Percentiles rank a stretch among this genome's conserved stretches.
phyloP scores from a whole-genome alignment of 2,113 vertebrate genomes.

The Chascanopsetta lugubris region DNA sequence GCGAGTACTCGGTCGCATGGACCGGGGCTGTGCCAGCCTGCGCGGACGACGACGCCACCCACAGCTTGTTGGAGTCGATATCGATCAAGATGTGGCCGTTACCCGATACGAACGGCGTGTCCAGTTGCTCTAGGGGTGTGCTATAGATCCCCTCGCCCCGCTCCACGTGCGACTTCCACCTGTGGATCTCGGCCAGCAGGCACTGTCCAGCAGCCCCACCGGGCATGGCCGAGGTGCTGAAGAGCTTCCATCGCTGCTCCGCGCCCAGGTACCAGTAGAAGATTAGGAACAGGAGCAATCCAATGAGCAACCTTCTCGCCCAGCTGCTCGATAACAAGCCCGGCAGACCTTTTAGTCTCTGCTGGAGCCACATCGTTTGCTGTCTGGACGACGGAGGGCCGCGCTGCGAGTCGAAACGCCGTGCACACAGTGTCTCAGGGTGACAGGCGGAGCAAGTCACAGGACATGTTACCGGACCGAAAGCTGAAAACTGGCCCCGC shows the following conservation, averaged over 20 bases:
- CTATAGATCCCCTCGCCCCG: constrained; percentile 76
- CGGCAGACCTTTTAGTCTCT: constrained; percentile 92
- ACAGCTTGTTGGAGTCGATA: constrained; percentile 85
- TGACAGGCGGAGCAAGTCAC: constrained; percentile 7
- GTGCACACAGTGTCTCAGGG: neutral
- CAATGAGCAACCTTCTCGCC: constrained; percentile 87
- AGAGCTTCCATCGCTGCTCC: constrained; percentile 75
- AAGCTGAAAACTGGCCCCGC: neutral
- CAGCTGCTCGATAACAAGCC: constrained; percentile 95
- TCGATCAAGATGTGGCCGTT: constrained; percentile 91
- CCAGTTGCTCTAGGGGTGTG: constrained; percentile 64
- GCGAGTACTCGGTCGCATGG: constrained; percentile 83
- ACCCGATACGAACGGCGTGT: constrained; percentile 85
- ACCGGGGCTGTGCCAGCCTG: constrained; percentile 77
- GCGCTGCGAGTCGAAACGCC: neutral
- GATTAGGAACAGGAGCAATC: constrained; percentile 85
- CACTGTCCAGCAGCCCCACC: constrained; percentile 83
- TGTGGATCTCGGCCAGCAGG: constrained; percentile 83
- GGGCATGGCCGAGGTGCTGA: constrained; percentile 73
- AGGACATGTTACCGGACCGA: neutral
- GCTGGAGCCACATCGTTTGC: constrained; percentile 91
- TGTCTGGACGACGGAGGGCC: neutral
- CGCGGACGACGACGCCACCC: constrained; percentile 84
- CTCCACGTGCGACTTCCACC: constrained; percentile 81
- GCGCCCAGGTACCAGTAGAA: constrained; percentile 89